These are phyloP conservation scores for Drosophila paranaensis DNA, from an alignment of 2,888 invertebrate genomes.

Conservation along the genomic window DNA sequence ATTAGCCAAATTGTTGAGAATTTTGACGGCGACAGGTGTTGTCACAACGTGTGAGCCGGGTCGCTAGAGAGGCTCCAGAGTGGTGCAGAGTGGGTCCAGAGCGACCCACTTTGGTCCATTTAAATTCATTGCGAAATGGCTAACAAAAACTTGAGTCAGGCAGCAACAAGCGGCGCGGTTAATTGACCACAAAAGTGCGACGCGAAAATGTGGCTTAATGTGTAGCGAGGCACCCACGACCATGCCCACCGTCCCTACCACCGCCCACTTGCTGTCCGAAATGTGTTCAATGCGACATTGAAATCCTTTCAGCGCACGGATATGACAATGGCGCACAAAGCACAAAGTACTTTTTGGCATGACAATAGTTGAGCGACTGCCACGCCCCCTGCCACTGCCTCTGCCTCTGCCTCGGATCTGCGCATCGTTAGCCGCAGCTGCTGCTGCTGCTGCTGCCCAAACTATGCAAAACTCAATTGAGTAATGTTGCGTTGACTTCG, in stretches of 20 bases:
- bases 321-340: constrained; percentile 41
- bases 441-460: constrained; percentile 26
- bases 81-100: not conserved
- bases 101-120: constrained; percentile 60
- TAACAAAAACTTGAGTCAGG: constrained; percentile 29
- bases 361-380: not conserved
- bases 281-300: constrained; percentile 63
- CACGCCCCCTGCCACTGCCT: not conserved
- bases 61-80: not conserved
- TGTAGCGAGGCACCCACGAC: constrained; percentile 4
- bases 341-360: constrained; percentile 18
- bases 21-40: constrained; percentile 73
- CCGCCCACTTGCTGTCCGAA: constrained; percentile 2
- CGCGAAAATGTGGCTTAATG: constrained; percentile 60
- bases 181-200: constrained; percentile 77
- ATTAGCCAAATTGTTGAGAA: constrained; percentile 76
- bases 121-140: constrained; percentile 66
- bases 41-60: constrained; percentile 41
- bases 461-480: constrained; percentile 59
- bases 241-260: not conserved
- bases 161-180: constrained; percentile 59
- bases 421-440: constrained; percentile 55
- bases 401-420: not conserved
- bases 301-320: constrained; percentile 72
- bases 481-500: constrained; percentile 21